Evolutionary conservation across 2,797 vertebrate genomes (phyloP).

Genomic region (Aphelocoma californica): DNA sequence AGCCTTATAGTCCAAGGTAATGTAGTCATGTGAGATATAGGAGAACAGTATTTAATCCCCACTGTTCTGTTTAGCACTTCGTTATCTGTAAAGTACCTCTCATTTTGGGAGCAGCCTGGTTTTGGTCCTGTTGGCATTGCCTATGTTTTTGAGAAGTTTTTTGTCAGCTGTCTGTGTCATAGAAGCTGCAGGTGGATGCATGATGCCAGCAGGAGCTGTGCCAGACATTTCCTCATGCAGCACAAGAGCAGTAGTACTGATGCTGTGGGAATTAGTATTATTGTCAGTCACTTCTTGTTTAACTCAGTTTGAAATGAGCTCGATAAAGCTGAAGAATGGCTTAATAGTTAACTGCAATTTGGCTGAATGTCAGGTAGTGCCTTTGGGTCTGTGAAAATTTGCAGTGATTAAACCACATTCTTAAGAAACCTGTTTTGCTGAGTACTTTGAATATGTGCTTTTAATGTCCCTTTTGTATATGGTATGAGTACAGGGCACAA

Average conservation of each 20-base stretch:
- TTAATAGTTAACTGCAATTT: slow-evolving; percentile 35
- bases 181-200: neutral
- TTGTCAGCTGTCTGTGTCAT: neutral
- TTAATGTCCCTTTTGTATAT: neutral
- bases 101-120: neutral
- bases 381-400: slow-evolving; percentile 44
- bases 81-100: neutral
- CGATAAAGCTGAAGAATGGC: slow-evolving; percentile 1
- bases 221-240: neutral
- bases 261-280: neutral
- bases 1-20: neutral
- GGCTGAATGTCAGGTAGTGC: slow-evolving; percentile 40
- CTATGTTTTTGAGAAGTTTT: neutral
- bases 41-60: neutral
- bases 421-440: slow-evolving; percentile 17
- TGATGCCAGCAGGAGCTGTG: neutral
- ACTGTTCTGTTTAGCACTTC: neutral
- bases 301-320: neutral
- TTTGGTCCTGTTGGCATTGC: neutral
- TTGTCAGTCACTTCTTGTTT: slow-evolving; percentile 41
- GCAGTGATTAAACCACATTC: slow-evolving; percentile 31
- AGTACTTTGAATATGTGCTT: neutral
- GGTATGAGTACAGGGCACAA: neutral
- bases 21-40: neutral
- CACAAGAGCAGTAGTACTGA: neutral